Conservation (phyloP, 2,888 invertebrate genomes). For the Platerodrilus igneus region DNA sequence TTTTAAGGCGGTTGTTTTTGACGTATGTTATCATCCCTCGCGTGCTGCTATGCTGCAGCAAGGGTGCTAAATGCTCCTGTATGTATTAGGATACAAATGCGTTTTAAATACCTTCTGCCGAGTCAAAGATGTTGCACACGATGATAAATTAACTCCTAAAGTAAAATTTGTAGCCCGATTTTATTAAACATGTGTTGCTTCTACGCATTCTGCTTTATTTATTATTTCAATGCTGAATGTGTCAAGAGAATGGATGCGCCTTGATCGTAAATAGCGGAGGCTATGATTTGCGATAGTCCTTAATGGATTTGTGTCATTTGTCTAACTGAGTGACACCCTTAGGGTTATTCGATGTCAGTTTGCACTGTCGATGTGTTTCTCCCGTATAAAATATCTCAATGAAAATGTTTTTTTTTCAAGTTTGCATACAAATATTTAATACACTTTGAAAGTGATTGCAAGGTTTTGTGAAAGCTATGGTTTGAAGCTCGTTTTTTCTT, state of each 20-base stretch:
- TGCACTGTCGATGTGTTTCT: conserved; percentile 13
- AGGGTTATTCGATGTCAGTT: conserved; percentile 22
- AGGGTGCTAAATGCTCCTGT: conserved; percentile 15
- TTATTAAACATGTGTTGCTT: conserved; percentile 34
- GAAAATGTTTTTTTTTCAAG: background rate
- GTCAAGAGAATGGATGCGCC: conserved; percentile 20
- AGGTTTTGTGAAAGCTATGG: no score
- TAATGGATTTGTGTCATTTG: conserved; percentile 34
- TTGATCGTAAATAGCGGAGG: conserved; percentile 13
- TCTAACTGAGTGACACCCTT: conserved; percentile 29
- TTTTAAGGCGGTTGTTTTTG: conserved; percentile 26
- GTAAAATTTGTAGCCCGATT: conserved; percentile 26
- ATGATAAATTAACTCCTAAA: conserved; percentile 33
- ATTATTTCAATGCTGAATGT: conserved; percentile 11
- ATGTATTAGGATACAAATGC: no score
- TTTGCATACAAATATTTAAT: no score
- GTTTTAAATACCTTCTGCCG: conserved; percentile 18
- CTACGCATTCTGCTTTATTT: background rate
- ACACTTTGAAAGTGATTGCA: no score
- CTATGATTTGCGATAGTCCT: conserved; percentile 30
- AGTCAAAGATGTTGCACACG: conserved; percentile 25
- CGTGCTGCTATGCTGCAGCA: no score
- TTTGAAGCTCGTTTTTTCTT: no score
- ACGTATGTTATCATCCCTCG: no score
- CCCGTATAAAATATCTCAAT: conserved; percentile 1